Conservation (phyloP, 2,797 vertebrate genomes). For the Trachurus trachurus region DNA sequence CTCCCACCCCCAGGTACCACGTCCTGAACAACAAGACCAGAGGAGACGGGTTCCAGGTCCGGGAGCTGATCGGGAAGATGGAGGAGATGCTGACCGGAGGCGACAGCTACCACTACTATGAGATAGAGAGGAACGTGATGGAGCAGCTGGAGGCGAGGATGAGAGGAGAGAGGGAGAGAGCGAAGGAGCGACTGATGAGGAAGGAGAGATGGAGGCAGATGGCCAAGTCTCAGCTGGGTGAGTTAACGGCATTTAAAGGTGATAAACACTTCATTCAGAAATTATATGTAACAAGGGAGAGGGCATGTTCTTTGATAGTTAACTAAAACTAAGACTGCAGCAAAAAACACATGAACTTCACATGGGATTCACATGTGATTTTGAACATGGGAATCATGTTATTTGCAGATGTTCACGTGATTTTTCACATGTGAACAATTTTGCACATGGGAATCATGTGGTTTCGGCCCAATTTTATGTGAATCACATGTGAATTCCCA, state of each 20-base stretch:
- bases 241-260: slow-evolving; percentile 38
- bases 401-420: neutral
- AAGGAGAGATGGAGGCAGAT: slow-evolving; percentile 59
- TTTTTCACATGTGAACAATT: too few species aligned
- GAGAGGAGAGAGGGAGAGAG: slow-evolving; percentile 57
- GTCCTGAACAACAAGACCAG: slow-evolving; percentile 74
- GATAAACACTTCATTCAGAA: slow-evolving; percentile 9
- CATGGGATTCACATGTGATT: too few species aligned
- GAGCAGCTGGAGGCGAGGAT: slow-evolving; percentile 60
- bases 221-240: slow-evolving; percentile 68
- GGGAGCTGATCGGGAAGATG: slow-evolving; percentile 79
- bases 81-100: slow-evolving; percentile 65
- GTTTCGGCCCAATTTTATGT: too few species aligned
- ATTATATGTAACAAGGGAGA: neutral
- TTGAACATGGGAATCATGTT: too few species aligned
- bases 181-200: slow-evolving; percentile 45
- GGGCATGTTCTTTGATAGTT: too few species aligned
- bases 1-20: slow-evolving; percentile 63
- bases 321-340: too few species aligned
- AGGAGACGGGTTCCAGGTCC: slow-evolving; percentile 74
- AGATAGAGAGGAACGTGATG: slow-evolving; percentile 50
- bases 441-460: too few species aligned
- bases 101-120: slow-evolving; percentile 28
- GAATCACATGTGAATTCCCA: too few species aligned
- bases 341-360: neutral